These are phyloP conservation scores for Cosmia trapezina DNA, from an alignment of 2,888 invertebrate genomes.

Conservation along the genomic window DNA sequence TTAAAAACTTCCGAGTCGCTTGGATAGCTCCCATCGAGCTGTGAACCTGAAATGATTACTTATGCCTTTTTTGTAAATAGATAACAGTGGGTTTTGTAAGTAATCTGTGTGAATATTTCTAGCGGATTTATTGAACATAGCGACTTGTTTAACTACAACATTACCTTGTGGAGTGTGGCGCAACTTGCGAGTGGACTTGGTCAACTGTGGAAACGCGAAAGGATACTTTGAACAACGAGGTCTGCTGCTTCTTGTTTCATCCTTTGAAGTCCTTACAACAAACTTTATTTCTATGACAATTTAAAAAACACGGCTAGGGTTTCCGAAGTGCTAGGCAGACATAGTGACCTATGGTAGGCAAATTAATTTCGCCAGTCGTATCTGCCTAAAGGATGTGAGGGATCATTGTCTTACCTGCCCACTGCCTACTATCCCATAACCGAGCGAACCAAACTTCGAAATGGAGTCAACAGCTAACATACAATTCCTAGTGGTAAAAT, in stretches of 20 bases:
- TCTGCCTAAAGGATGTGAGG: background rate
- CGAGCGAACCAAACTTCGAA: background rate
- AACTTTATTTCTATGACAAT: background rate
- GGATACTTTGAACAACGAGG: background rate
- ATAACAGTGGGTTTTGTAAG: constrained; percentile 41
- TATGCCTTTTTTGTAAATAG: constrained; percentile 48
- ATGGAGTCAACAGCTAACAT: background rate
- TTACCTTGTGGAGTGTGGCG: background rate
- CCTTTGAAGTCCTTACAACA: background rate
- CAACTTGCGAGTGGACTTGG: background rate
- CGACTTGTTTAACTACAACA: constrained; percentile 8
- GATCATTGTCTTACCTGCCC: background rate
- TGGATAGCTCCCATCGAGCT: constrained; percentile 45
- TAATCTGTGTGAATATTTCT: constrained; percentile 19
- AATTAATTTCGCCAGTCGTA: background rate
- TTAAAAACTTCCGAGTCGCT: constrained; percentile 51
- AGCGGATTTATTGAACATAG: constrained; percentile 30
- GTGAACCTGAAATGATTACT: constrained; percentile 52
- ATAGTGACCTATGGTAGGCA: background rate
- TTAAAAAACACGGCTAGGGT: background rate
- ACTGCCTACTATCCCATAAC: background rate
- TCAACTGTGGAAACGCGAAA: constrained; percentile 1
- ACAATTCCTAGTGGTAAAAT: background rate
- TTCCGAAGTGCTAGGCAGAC: background rate
- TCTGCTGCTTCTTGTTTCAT: background rate